Percentiles rank a stretch among this genome's conserved stretches.
Conservation (phyloP, 2,113 vertebrate species). For the Corythaeola cristata region DNA sequence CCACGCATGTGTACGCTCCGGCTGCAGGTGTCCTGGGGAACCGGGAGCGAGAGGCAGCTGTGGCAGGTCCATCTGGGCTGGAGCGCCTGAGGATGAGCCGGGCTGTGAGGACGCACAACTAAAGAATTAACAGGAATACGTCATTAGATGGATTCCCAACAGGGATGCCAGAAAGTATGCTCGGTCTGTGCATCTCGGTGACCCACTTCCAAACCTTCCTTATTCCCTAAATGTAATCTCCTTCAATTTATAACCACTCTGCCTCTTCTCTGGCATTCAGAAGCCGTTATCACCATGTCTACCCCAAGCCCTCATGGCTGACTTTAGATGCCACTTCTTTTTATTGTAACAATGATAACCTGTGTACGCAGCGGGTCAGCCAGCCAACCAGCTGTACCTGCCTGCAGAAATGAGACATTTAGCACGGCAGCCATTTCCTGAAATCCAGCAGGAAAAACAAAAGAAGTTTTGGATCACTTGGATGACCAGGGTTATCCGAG, state of each 20-base stretch:
- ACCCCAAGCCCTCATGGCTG: not conserved
- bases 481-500: not conserved
- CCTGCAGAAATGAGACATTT: not conserved
- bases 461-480: not conserved
- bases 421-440: not conserved
- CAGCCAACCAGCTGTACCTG: not conserved
- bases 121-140: not conserved
- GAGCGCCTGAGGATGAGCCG: not conserved
- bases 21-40: not conserved
- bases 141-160: not conserved
- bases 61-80: conserved; percentile 17
- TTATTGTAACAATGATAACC: not conserved
- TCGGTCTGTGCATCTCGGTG: not conserved
- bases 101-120: not conserved
- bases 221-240: not conserved
- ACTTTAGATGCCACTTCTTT: not conserved
- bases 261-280: not conserved
- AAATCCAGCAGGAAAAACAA: not conserved
- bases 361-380: not conserved
- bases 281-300: not conserved
- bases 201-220: conserved; percentile 25
- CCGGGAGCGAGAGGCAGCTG: not conserved
- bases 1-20: fast-evolving
- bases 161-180: not conserved
- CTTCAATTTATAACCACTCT: not conserved